Base-by-base conservation (phyloP, 2,113 vertebrate genomes). In the Sisor rabdophorus region DNA sequence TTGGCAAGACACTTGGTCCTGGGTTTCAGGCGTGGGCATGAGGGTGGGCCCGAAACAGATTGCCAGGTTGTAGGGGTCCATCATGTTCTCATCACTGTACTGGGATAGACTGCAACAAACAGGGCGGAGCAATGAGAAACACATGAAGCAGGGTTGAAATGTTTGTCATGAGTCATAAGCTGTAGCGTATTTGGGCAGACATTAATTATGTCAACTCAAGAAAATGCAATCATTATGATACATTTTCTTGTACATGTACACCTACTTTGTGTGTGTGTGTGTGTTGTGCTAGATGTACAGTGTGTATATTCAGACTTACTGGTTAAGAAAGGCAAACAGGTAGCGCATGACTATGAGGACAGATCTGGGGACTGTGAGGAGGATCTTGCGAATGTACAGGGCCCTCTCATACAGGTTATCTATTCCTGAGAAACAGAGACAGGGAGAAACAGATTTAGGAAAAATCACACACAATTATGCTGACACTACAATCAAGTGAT, bases 51-150 rank as follows among this genome's bases (percentile, higher is more conserved):
- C 97, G 76, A 98, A 99, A 89, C 97, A 99, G 89, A 98, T 98
- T 81, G 97, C 97, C 90, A 99, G 83, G 83, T 99, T 99, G 88
- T 97, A 99, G 0, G 96, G 94, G 90, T 99, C 97, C 97, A 99
- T 99, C 97, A 99, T 99, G 87, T 99, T 99, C 88, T 99, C 97
- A 75, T 99, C 97, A 2, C 95, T 99, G 90, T 98, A 99, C 86
- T 99, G 97, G 48, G 97, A 99, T 84, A 99, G 90, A 84, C 97
- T 99, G 87, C 24, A 52, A 17, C 20, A 54, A 24, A 76, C 30
- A 44, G n/a, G 4, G 32, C 12, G 48, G 20, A 59, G 11, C 0
- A 58, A 53, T 32, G 36, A 76, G 32, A 28, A 50, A 30, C 30
- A 67, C 9, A 48, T 58, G 22, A 71, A 10, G 1, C 30, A 17